These are phyloP conservation scores for Acanthaster planci DNA, from an alignment of 35 echinoderm and acorn worm species.

Conservation along the genomic window DNA sequence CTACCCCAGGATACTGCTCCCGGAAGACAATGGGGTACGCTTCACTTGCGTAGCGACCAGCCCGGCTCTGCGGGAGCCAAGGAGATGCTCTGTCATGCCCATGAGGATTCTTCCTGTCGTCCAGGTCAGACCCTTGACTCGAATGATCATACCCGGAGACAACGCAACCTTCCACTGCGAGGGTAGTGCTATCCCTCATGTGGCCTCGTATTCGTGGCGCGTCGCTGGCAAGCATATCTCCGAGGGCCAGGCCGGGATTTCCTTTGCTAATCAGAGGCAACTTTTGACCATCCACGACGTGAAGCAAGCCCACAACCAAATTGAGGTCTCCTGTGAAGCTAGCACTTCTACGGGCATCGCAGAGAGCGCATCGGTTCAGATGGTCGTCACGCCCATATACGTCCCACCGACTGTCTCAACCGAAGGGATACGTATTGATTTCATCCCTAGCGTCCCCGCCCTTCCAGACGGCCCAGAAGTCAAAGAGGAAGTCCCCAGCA, in stretches of 20 bases:
- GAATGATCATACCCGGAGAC: constrained; percentile 54
- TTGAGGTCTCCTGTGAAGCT: constrained; percentile 55
- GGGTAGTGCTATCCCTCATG: constrained; percentile 67
- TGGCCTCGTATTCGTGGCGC: constrained; percentile 60
- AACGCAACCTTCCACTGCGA: constrained; percentile 88
- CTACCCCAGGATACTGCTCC: constrained; percentile 64
- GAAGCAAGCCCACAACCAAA: constrained; percentile 36
- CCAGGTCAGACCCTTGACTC: constrained; percentile 55
- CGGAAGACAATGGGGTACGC: constrained; percentile 74
- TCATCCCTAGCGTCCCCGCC: constrained; percentile 6
- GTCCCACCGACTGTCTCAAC: background rate
- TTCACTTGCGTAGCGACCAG: constrained; percentile 76
- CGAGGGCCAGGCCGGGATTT: constrained; percentile 12
- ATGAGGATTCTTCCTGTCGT: constrained; percentile 69
- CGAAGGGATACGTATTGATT: background rate
- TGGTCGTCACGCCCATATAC: constrained; percentile 49
- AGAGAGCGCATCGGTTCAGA: constrained; percentile 45
- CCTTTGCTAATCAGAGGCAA: constrained; percentile 50
- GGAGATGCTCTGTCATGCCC: constrained; percentile 56
- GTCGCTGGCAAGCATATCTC: constrained; percentile 27
- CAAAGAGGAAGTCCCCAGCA: constrained; percentile 9
- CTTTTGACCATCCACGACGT: constrained; percentile 62
- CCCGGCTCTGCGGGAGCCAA: constrained; percentile 59
- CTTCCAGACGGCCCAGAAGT: background rate
- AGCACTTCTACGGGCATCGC: constrained; percentile 52